Evolutionary conservation across 2,113 vertebrate genomes (phyloP).

Genomic region (Agelaius tricolor): DNA sequence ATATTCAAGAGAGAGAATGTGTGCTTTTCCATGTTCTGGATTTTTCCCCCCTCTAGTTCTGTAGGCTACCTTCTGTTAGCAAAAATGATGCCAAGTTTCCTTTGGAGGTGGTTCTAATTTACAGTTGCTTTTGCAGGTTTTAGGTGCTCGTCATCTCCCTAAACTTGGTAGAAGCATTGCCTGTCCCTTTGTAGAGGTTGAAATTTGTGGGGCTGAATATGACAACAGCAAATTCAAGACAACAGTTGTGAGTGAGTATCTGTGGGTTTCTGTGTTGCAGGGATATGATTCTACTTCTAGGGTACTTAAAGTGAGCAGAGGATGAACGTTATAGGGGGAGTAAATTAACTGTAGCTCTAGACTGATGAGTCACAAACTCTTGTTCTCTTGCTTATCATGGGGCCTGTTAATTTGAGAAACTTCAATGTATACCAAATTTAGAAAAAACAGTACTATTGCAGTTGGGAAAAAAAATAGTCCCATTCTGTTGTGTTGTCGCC

Average conservation of each 20-base stretch:
- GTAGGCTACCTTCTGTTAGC: background rate
- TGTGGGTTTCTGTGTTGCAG: background rate
- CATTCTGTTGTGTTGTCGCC: background rate
- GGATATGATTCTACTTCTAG: background rate
- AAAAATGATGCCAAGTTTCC: background rate
- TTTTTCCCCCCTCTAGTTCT: background rate
- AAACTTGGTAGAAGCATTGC: conserved; percentile 89
- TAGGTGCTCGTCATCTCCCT: conserved; percentile 93
- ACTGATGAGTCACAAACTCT: background rate
- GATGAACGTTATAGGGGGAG: background rate
- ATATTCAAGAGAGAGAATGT: background rate
- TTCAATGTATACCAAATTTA: background rate
- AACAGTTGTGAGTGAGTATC: conserved; percentile 84
- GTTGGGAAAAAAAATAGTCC: background rate
- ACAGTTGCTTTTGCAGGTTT: conserved; percentile 77
- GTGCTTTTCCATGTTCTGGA: background rate
- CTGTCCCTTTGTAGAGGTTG: conserved; percentile 95
- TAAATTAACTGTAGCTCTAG: background rate
- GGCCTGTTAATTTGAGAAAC: background rate
- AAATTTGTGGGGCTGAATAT: conserved; percentile 87
- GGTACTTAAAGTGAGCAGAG: background rate
- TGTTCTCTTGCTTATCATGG: background rate
- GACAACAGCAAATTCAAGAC: conserved; percentile 94
- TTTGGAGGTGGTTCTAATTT: background rate
- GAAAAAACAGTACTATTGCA: background rate